Conservation (phyloP, 2,113 vertebrate genomes). For the Limanda limanda region DNA sequence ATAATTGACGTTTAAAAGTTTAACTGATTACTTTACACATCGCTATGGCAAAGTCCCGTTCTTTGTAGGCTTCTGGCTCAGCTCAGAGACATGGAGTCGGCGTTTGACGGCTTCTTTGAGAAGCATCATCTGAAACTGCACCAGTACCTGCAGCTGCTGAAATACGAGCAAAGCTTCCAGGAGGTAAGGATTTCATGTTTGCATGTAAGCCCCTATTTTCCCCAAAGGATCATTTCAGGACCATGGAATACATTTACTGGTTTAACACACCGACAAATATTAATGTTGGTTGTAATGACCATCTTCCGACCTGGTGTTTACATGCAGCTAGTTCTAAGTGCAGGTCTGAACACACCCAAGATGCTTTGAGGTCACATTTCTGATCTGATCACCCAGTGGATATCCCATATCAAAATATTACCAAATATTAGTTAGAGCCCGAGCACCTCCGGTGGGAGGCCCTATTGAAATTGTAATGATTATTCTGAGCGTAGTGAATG, state of each 20-base stretch:
- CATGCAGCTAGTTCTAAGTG: too few species aligned
- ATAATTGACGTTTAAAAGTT: not conserved
- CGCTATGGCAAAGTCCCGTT: not conserved
- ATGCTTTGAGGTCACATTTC: too few species aligned
- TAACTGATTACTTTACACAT: not conserved
- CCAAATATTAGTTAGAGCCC: too few species aligned
- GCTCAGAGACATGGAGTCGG: slow-evolving; percentile 94
- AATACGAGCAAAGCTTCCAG: slow-evolving; percentile 93
- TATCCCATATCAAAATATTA: too few species aligned
- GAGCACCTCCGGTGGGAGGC: too few species aligned
- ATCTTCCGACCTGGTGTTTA: too few species aligned
- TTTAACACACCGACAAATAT: not conserved
- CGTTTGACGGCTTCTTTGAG: slow-evolving; percentile 98
- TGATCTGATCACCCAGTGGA: too few species aligned
- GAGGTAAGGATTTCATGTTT: slow-evolving; percentile 81
- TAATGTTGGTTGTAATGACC: not conserved
- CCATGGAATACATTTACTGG: not conserved
- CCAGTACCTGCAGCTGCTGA: slow-evolving; percentile 92
- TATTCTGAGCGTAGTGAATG: too few species aligned
- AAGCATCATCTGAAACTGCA: slow-evolving; percentile 96
- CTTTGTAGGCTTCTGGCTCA: slow-evolving; percentile 89
- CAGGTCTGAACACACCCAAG: too few species aligned
- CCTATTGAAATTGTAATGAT: too few species aligned
- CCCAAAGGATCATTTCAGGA: not conserved
- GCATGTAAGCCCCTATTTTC: not conserved